Base-by-base conservation (phyloP, 2,113 vertebrate genomes). In the Rhabdomys dilectus region DNA sequence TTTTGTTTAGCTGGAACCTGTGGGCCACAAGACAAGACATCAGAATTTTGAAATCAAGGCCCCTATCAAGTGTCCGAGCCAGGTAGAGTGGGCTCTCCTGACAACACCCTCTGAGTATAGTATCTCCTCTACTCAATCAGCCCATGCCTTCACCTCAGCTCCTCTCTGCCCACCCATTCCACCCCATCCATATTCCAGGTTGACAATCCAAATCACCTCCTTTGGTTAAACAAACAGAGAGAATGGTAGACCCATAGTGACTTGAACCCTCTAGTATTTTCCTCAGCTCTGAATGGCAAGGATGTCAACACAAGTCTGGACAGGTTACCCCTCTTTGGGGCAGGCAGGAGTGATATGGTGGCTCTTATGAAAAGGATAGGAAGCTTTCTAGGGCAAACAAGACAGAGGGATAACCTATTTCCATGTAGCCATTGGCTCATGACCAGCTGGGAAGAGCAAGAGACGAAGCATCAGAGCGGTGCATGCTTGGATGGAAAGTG, bases 1-100 rank as follows among this genome's bases (percentile, higher is more conserved):
- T 94, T 95, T 72, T 77, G 4, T 93, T 36, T 94, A 99, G 99
- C 68, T 99, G 97, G 98, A 99, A 93, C 98, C 98, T 1, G 3
- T 99, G 34, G 98, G 98, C 42, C 0, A 96, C 80, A 99, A 99
- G 97, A 97, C 94, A 34, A 73, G 73, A 5, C 5, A 7, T 36
- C 89, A 98, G 31, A 0, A 1, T 2, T 51, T 99, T 0, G 97
- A 98, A 91, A 12, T 3, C 0, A 3, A 82, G 21, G 90, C 98
- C 81, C 17, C 58, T 53, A 73, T 99, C 84, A 39, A 31, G 2
- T 99, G 99, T 94, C 99, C 99, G 0, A 96, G 45, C 62, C 36
- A 97, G 97, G 99, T 99, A 98, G n/a, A 17, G 84, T 91, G 39
- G 8, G 72, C 17, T 7, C 8, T 70, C 39, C 45, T 62, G 3